Conservation (phyloP, 2,888 invertebrate species). For the Coelopa pilipes region DNA sequence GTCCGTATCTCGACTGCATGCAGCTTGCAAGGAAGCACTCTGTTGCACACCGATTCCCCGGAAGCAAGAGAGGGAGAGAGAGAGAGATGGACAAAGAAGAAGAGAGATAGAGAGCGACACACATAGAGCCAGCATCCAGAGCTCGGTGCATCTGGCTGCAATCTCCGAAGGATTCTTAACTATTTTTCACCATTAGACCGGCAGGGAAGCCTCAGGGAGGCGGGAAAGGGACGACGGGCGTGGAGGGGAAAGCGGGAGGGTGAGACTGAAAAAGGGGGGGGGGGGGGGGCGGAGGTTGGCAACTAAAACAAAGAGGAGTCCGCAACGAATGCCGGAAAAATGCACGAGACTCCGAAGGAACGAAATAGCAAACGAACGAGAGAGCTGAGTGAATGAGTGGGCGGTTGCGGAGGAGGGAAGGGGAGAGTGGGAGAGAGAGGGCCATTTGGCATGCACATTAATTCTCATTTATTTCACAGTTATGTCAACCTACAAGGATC, state of each 20-base stretch:
- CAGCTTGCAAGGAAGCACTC: background rate
- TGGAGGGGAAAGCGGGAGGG: background rate
- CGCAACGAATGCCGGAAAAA: constrained; percentile 37
- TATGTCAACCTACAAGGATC: constrained; percentile 67
- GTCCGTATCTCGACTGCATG: background rate
- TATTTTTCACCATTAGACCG: constrained; percentile 39
- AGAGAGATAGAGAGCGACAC: too few species aligned
- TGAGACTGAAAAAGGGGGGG: background rate
- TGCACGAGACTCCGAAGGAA: constrained; percentile 35
- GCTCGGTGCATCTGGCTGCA: background rate
- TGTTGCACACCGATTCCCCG: background rate
- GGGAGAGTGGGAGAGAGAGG: background rate
- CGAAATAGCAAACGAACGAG: constrained; percentile 11
- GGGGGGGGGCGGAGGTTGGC: background rate
- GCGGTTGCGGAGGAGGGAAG: too few species aligned
- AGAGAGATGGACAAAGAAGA: too few species aligned
- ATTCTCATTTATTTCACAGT: constrained; percentile 64
- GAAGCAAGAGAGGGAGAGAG: too few species aligned
- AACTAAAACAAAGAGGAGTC: constrained; percentile 3
- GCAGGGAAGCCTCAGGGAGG: background rate
- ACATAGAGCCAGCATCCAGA: too few species aligned
- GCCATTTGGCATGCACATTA: constrained; percentile 49
- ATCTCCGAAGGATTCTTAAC: constrained; percentile 38
- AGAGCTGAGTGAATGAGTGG: too few species aligned
- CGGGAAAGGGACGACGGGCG: background rate